Percentiles rank a stretch among this genome's conserved stretches.
These are phyloP conservation scores for Brachypalpus laphriformis DNA, from an alignment of 2,888 invertebrate species.

Conservation along the genomic window DNA sequence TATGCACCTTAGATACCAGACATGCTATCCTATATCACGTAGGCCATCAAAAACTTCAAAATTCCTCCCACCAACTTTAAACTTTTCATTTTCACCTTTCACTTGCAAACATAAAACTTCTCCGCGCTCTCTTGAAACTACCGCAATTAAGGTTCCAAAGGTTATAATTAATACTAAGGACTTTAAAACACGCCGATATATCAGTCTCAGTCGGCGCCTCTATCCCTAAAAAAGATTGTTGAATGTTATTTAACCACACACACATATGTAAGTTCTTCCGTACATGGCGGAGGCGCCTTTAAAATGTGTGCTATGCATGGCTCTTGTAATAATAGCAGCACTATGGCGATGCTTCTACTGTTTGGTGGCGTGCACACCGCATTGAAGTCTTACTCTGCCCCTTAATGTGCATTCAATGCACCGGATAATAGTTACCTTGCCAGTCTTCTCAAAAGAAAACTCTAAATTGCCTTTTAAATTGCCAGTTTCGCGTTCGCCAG, in stretches of 20 bases:
- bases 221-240: slow-evolving; percentile 48
- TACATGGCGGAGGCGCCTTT: slow-evolving; percentile 10
- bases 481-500: slow-evolving; percentile 53
- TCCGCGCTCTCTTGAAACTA: slow-evolving; percentile 29
- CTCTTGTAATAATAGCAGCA: slow-evolving; percentile 24
- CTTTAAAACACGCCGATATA: slow-evolving; percentile 60
- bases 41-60: background rate
- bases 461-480: slow-evolving; percentile 73
- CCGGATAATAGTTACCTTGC: slow-evolving; percentile 68
- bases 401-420: slow-evolving; percentile 70
- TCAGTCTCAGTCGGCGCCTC: slow-evolving; percentile 51
- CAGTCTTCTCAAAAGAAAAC: slow-evolving; percentile 62
- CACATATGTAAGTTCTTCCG: background rate
- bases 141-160: slow-evolving; percentile 33
- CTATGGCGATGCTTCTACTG: slow-evolving; percentile 4
- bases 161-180: slow-evolving; percentile 68
- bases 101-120: background rate
- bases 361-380: slow-evolving; percentile 46
- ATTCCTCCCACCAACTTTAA: slow-evolving; percentile 4
- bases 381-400: slow-evolving; percentile 60
- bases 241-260: slow-evolving; percentile 54
- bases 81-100: slow-evolving; percentile 8
- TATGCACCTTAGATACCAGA: background rate
- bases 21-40: background rate
- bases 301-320: slow-evolving; percentile 24